phyloP scores from a whole-genome alignment of 2,888 invertebrate species.

The Labia minor region DNA sequence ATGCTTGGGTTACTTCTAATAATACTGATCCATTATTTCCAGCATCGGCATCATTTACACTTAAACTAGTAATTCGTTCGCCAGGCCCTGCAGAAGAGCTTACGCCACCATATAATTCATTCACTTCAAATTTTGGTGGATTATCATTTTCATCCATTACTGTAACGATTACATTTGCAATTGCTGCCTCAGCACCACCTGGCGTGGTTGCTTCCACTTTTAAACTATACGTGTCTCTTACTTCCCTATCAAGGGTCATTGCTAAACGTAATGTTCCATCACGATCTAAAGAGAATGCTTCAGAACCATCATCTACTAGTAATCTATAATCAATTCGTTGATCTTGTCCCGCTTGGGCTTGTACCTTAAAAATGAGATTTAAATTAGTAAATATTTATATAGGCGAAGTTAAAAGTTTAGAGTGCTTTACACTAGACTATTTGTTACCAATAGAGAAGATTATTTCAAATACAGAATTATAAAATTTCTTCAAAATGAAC shows the following conservation, averaged over 20 bases:
- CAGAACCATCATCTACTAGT: not conserved
- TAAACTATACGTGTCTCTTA: not conserved
- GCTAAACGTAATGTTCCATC: not conserved
- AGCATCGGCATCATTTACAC: slow-evolving; percentile 71
- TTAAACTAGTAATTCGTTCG: slow-evolving; percentile 61
- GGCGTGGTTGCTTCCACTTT: not conserved
- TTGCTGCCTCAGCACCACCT: slow-evolving; percentile 43
- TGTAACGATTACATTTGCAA: slow-evolving; percentile 58
- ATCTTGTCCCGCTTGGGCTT: not conserved
- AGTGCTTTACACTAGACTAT: not conserved
- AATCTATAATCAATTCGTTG: not conserved
- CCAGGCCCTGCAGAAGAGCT: slow-evolving; percentile 41
- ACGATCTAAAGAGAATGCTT: not conserved
- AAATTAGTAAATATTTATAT: not conserved
- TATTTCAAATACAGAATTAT: no score
- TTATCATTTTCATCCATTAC: slow-evolving; percentile 80
- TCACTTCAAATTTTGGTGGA: slow-evolving; percentile 57
- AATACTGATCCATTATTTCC: slow-evolving; percentile 72
- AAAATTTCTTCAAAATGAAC: no score
- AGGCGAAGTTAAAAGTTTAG: no score
- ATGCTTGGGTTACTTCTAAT: not conserved
- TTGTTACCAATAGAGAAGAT: no score
- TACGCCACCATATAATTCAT: slow-evolving; percentile 52
- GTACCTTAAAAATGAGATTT: not conserved
- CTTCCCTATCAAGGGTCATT: not conserved